Percentiles rank a stretch among this genome's conserved stretches.
phyloP scores from a whole-genome alignment of 2,797 vertebrate genomes.

The Danio choprae region DNA sequence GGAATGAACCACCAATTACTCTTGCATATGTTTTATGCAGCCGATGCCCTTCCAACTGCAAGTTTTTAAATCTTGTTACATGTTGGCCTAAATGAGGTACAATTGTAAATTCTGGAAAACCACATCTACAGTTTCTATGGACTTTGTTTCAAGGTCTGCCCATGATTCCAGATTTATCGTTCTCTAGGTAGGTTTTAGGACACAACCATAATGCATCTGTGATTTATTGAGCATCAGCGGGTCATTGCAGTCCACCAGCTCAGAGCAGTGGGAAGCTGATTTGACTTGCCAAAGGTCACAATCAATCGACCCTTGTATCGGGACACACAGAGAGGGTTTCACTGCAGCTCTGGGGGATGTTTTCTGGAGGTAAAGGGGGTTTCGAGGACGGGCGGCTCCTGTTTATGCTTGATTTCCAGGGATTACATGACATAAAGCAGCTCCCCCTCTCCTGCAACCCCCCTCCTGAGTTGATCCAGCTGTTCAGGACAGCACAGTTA shows the following conservation, averaged over 20 bases:
- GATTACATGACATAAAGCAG: slow-evolving; percentile 74
- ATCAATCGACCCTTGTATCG: slow-evolving; percentile 25
- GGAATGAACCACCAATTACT: no score
- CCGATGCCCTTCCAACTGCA: no score
- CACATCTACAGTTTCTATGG: no score
- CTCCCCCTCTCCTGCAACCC: slow-evolving; percentile 61
- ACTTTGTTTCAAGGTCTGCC: not conserved
- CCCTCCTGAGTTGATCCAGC: slow-evolving; percentile 73
- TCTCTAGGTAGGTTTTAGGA: not conserved
- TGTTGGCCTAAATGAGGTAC: no score
- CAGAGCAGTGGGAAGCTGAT: slow-evolving; percentile 30
- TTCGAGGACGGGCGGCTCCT: slow-evolving; percentile 45
- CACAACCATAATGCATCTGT: not conserved
- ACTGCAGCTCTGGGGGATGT: not conserved
- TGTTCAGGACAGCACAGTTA: slow-evolving; percentile 63
- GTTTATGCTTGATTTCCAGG: slow-evolving; percentile 70
- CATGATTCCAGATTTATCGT: not conserved
- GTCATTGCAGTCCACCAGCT: slow-evolving; percentile 15
- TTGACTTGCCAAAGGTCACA: slow-evolving; percentile 32
- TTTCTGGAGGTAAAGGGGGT: slow-evolving; percentile 40
- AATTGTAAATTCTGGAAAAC: no score
- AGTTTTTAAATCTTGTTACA: no score
- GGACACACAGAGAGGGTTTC: slow-evolving; percentile 8
- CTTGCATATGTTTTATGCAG: no score
- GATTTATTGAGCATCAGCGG: slow-evolving; percentile 36